A percentile compares a stretch with the other conserved stretches of the same genome.
phyloP scores from a whole-genome alignment of 1,140 invertebrate genomes.

The Sitobion miscanthi region DNA sequence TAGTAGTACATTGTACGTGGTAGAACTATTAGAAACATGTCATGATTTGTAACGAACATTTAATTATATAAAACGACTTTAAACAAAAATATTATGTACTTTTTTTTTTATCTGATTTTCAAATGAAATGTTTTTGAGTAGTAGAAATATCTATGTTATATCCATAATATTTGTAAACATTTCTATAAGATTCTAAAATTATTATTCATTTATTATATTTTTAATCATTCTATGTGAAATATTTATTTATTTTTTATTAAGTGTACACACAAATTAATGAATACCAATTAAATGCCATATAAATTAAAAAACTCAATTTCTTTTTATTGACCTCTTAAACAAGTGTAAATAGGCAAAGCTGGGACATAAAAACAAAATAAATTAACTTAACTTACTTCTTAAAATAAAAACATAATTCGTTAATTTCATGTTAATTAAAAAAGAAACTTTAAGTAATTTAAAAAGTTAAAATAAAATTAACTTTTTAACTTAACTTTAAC shows the following conservation, averaged over 20 bases:
- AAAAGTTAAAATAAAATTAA: no score
- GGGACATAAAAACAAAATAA: no score
- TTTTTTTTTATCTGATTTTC: neutral
- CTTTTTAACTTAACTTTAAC: no score
- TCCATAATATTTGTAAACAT: neutral
- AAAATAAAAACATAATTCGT: no score
- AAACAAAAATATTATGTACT: neutral
- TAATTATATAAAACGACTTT: neutral
- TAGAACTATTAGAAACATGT: neutral
- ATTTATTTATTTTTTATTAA: conserved; percentile 51
- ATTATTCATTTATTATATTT: conserved; percentile 28
- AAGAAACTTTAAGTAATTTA: no score
- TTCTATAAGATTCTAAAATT: neutral
- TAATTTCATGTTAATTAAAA: no score
- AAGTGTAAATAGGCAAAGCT: no score
- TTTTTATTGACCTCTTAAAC: neutral
- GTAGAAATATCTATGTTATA: neutral
- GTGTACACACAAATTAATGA: neutral
- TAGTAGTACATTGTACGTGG: neutral
- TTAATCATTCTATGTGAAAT: conserved; percentile 30
- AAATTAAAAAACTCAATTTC: neutral
- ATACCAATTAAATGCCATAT: conserved; percentile 23
- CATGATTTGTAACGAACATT: neutral
- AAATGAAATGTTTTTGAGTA: neutral
- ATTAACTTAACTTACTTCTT: no score